These are phyloP conservation scores for Tor tambroides DNA, from an alignment of 2,113 vertebrate genomes.

Conservation along the genomic window DNA sequence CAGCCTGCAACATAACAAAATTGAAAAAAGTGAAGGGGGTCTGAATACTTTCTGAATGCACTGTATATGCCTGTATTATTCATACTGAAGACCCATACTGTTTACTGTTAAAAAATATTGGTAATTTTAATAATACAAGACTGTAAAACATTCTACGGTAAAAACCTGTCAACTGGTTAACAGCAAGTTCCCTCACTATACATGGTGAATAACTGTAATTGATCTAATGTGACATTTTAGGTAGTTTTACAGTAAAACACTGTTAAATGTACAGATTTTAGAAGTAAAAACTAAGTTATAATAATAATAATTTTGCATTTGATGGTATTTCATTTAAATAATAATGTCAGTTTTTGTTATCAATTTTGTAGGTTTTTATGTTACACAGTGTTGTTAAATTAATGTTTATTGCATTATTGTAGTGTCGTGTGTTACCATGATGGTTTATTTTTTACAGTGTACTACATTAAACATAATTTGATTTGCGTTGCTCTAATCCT, in stretches of 20 bases:
- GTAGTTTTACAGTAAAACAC: not conserved
- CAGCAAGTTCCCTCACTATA: too few species aligned
- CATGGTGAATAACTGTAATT: too few species aligned
- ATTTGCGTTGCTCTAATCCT: not conserved
- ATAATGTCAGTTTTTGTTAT: not conserved
- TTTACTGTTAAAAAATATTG: too few species aligned
- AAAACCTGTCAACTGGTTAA: too few species aligned
- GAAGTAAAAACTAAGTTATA: too few species aligned
- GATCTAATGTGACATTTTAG: too few species aligned
- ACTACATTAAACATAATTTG: not conserved
- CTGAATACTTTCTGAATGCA: too few species aligned
- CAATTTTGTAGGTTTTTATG: not conserved
- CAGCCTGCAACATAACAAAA: too few species aligned
- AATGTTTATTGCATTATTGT: not conserved
- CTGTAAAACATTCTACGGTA: too few species aligned
- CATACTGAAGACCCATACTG: not conserved
- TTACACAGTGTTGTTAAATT: not conserved
- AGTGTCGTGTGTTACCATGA: not conserved
- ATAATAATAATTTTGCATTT: not conserved
- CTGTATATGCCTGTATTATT: not conserved
- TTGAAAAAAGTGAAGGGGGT: too few species aligned
- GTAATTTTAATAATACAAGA: too few species aligned
- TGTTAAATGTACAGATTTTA: not conserved
- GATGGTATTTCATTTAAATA: not conserved
- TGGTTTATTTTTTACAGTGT: not conserved